A percentile compares a stretch with the other conserved stretches of the same genome.
Conservation (phyloP, 2,888 invertebrate genomes). For the Nymphalis urticae region DNA sequence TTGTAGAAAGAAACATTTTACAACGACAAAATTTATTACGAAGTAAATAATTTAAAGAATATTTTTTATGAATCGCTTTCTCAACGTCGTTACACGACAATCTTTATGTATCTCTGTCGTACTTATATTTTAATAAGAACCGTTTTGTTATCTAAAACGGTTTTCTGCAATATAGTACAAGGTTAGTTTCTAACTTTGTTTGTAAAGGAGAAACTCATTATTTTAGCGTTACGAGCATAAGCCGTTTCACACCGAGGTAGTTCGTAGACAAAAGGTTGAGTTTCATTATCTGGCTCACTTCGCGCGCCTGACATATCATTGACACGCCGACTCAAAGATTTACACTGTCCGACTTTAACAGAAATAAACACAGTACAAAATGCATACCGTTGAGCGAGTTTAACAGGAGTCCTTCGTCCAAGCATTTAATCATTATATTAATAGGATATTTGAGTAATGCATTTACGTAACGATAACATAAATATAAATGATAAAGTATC, state of each 20-base stretch:
- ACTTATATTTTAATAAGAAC: slow-evolving; percentile 21
- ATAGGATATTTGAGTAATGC: slow-evolving; percentile 18
- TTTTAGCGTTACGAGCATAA: slow-evolving; percentile 49
- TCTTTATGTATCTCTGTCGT: slow-evolving; percentile 5
- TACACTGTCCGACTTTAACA: slow-evolving; percentile 46
- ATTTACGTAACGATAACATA: slow-evolving; percentile 1
- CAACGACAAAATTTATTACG: slow-evolving; percentile 3
- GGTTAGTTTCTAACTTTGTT: slow-evolving; percentile 55
- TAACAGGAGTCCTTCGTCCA: slow-evolving; percentile 25
- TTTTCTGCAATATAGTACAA: slow-evolving; percentile 49
- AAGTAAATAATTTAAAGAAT: slow-evolving; percentile 33
- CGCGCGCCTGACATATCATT: slow-evolving; percentile 58
- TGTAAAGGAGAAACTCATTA: slow-evolving; percentile 59
- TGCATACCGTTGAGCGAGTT: slow-evolving; percentile 22
- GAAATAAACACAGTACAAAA: slow-evolving; percentile 47
- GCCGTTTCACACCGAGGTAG: slow-evolving; percentile 45
- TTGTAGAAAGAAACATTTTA: neutral
- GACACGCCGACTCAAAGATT: slow-evolving; percentile 55
- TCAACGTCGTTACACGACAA: slow-evolving; percentile 4
- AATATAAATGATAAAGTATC: neutral
- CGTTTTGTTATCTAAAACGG: slow-evolving; percentile 43
- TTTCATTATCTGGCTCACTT: slow-evolving; percentile 57
- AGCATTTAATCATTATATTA: slow-evolving; percentile 17
- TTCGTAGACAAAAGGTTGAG: slow-evolving; percentile 59
- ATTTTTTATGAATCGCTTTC: slow-evolving; percentile 3